Percentiles rank a stretch among this genome's conserved stretches.
Conservation (phyloP, 2,888 invertebrate genomes). For the Drosophila birchii region DNA sequence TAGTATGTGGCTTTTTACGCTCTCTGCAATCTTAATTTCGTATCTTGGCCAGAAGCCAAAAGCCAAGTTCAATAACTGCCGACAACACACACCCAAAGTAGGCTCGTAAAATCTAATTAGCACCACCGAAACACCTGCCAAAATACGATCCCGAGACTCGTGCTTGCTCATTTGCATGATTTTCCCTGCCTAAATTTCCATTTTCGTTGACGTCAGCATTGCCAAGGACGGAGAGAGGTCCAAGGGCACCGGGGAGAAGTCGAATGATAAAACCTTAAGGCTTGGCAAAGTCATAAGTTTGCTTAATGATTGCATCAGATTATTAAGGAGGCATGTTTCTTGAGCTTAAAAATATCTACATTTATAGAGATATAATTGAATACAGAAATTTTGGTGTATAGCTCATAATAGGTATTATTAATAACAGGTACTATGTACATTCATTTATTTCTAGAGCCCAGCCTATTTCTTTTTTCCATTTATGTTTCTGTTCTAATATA, state of each 20-base stretch:
- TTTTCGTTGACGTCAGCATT: conserved; percentile 60
- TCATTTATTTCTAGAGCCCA: neutral
- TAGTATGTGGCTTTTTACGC: conserved; percentile 1
- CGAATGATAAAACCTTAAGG: conserved; percentile 11
- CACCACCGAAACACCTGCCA: conserved; percentile 26
- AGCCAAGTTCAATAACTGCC: conserved; percentile 49
- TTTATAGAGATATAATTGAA: neutral
- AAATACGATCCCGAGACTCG: conserved; percentile 28
- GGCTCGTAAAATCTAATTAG: conserved; percentile 60
- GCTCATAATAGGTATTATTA: no score
- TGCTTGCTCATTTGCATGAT: conserved; percentile 50
- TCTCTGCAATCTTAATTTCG: conserved; percentile 11
- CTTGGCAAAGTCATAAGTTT: conserved; percentile 11
- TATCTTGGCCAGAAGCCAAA: conserved; percentile 28
- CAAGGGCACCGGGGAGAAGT: neutral
- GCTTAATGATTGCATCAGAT: conserved; percentile 8
- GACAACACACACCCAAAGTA: conserved; percentile 43
- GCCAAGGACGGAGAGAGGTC: conserved; percentile 7
- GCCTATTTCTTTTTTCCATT: neutral
- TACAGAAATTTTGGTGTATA: neutral
- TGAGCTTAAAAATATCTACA: neutral
- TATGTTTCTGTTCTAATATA: neutral
- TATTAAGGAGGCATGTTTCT: neutral
- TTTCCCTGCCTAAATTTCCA: conserved; percentile 25
- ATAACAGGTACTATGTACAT: no score